Evolutionary conservation across 2,113 vertebrate genomes (phyloP), one percentile per base, ranked within the genome.

Genomic region (Gobio gobio): DNA sequence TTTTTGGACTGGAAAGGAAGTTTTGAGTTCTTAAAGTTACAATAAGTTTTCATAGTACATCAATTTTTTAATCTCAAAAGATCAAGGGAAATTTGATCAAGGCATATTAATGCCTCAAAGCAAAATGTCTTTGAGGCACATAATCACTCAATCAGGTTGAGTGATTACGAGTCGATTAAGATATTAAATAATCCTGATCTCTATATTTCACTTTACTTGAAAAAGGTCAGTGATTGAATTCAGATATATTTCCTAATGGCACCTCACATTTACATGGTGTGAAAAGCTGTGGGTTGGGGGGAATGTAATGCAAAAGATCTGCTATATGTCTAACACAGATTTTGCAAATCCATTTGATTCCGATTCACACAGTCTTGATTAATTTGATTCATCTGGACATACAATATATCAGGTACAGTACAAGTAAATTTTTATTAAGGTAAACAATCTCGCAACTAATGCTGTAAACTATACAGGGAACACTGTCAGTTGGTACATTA

Each of bases 151-250:
- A 29, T 29, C 29, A 29, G 29, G 29, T 29, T 29, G 29, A 29
- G 29, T 29, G 29, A 29, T 29, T 29, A 29, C 2, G 29, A 29
- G 26, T 13, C 2, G 1, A 13, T 33, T 64, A 26, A 64, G 63
- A 64, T 29, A 64, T 29, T 24, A 26, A 64, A 64, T 64, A 26
- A 16, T 10, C 12, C 56, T 61, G 66, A 61, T 85, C 18, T 79
- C 16, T 73, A 14, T 43, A 36, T 59, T 85, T 72, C n/a, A 5
- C 10, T 61, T 22, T 1, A 47, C n/a, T 45, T 45, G 10, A 63
- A 45, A 80, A 59, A 80, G 59, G 26, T n/a, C n/a, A 49, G 61
- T 56, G 68, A 56, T 81, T 86, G 40, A 80, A 86, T 82, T 74
- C 63, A 45, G 74, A 70, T 43, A 74, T 58, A 43, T 64, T 78